A percentile compares a stretch with the other conserved stretches of the same genome.
phyloP scores from a whole-genome alignment of 1,140 invertebrate species.

The Megalonaias nervosa region DNA sequence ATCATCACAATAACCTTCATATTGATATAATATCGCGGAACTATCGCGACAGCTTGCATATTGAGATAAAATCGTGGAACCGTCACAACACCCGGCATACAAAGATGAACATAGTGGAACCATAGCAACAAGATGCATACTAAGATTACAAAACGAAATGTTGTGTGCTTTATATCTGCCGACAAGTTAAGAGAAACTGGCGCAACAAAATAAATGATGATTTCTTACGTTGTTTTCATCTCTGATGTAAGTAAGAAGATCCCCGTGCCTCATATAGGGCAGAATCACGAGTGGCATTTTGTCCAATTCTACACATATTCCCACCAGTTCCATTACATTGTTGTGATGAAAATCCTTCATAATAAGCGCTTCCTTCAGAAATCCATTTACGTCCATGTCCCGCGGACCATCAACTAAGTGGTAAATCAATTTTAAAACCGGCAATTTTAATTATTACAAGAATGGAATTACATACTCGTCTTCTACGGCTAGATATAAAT shows the following conservation, averaged over 20 bases:
- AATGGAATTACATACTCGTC: neutral
- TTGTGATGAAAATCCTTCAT: conserved; percentile 72
- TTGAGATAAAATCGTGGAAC: too few species aligned
- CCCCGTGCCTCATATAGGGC: conserved; percentile 72
- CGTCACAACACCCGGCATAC: too few species aligned
- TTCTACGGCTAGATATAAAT: neutral
- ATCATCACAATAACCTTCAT: too few species aligned
- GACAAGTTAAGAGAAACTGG: too few species aligned
- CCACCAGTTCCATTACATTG: conserved; percentile 70
- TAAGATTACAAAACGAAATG: too few species aligned
- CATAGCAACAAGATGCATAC: too few species aligned
- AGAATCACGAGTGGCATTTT: conserved; percentile 68
- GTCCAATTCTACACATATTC: conserved; percentile 64
- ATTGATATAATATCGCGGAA: too few species aligned
- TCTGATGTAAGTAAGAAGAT: conserved; percentile 68
- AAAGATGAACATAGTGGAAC: too few species aligned
- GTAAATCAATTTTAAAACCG: conserved; percentile 6
- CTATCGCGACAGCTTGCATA: too few species aligned
- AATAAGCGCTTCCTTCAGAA: conserved; percentile 70
- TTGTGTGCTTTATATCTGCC: too few species aligned
- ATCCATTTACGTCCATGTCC: conserved; percentile 52
- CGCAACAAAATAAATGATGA: too few species aligned
- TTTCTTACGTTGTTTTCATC: conserved; percentile 61
- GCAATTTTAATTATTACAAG: neutral
- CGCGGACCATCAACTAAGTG: conserved; percentile 26